Conservation (phyloP, 2,888 invertebrate genomes). For the Hydroisotoma schaefferi region DNA sequence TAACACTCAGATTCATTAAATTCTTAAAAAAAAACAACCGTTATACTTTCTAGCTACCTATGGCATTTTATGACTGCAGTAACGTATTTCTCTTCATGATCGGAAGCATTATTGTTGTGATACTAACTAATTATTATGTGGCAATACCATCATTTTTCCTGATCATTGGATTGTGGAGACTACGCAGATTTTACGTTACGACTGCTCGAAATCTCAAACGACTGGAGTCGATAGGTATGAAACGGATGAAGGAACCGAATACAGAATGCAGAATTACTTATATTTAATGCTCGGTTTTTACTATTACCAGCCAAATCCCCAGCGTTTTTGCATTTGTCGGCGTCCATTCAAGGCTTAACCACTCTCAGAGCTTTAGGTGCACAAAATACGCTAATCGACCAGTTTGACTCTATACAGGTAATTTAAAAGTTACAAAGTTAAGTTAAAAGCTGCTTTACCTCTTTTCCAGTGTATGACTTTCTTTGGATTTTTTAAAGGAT, state of each 20-base stretch:
- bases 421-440: neutral
- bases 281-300: neutral
- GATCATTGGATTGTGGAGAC: neutral
- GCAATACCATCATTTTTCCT: neutral
- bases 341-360: conserved; percentile 81
- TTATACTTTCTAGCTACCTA: no score
- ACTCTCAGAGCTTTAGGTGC: conserved; percentile 87
- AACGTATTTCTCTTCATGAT: conserved; percentile 63
- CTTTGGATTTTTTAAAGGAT: conserved; percentile 9
- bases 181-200: conserved; percentile 54
- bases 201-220: conserved; percentile 35
- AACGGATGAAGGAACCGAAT: neutral
- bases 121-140: conserved; percentile 51
- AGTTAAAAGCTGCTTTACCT: conserved; percentile 48
- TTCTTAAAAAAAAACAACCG: no score
- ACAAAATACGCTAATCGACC: conserved; percentile 69
- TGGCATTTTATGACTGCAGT: no score
- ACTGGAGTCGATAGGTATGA: conserved; percentile 27
- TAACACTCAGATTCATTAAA: no score
- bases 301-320: conserved; percentile 61
- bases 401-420: conserved; percentile 71
- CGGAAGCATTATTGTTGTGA: conserved; percentile 54
- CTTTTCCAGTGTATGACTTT: neutral
- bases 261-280: neutral
- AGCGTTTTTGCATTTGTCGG: conserved; percentile 88